Base-by-base conservation (phyloP, 1,140 invertebrate species). In the Ganaspis sp. region DNA sequence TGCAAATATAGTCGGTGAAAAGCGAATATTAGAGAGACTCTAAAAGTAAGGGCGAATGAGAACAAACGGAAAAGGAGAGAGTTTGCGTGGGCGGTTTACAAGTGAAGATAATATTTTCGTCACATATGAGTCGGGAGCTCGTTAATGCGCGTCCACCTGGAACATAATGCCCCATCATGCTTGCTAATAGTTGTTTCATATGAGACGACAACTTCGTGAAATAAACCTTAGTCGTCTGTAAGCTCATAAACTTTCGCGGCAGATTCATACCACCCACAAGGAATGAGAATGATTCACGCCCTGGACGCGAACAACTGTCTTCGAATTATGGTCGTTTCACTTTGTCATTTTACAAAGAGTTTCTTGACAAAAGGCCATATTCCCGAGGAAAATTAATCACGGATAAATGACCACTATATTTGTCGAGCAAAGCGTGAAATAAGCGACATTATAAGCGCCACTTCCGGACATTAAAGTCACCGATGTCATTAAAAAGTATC, bases 121-220 rank as follows among this genome's bases (percentile, higher is more conserved):
- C 70, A 40, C 49, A 19, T 72, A 72, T 64, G 53, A 53, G 49
- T 9, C 34, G 23, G 45, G 29, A 49, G 69, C 77, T 78, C 77
- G 70, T 78, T 78, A 75, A 75, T 69, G 77, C 53, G 49, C 58
- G 73, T 75, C 70, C 73, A 75, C 73, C 54, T 75, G 70, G 70
- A 75, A 78, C 70, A 70, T 77, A 73, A 77, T 73, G 72, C 45
- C 58, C 29, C 71, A 73, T 77, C 76, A 69, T 69, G 58, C 21
- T 40, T 70, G 70, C 76, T 78, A 78, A 78, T 78, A 78, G 76
- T 74, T 70, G 72, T 74, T 74, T 29, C 21, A 53, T 40, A 72
- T n/a, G 73, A 73, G 76, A 74, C 73, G 76, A 78, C 76, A 78
- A 71, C 75, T 38, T 64, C 40, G 42, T 37, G 42, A 70, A 64